These are phyloP conservation scores for Borostomias antarcticus DNA, from an alignment of 2,797 vertebrate species.

Conservation along the genomic window DNA sequence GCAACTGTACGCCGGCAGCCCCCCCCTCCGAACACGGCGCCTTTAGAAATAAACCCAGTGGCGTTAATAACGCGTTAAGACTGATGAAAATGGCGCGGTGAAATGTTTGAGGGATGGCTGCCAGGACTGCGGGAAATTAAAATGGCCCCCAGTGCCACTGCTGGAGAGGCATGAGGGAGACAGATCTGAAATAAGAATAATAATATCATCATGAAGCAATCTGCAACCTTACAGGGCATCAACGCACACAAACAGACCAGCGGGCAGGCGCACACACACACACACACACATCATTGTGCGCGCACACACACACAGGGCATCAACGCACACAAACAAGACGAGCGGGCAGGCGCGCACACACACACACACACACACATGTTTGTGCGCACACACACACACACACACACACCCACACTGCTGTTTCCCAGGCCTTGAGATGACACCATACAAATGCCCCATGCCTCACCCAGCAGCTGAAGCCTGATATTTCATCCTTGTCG, in stretches of 20 bases:
- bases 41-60: slow-evolving; percentile 65
- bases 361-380: neutral
- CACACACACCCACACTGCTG: slow-evolving; percentile 1
- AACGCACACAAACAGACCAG: slow-evolving; percentile 30
- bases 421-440: slow-evolving; percentile 58
- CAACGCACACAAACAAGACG: slow-evolving; percentile 9
- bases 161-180: slow-evolving; percentile 52
- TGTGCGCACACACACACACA: neutral
- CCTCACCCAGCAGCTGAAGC: slow-evolving; percentile 64
- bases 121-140: slow-evolving; percentile 56
- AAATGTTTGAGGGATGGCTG: slow-evolving; percentile 69
- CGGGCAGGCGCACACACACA: slow-evolving; percentile 17
- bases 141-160: slow-evolving; percentile 51
- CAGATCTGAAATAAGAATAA: slow-evolving; percentile 70
- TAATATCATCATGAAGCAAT: slow-evolving; percentile 67
- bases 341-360: slow-evolving; percentile 2
- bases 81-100: slow-evolving; percentile 60
- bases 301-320: slow-evolving; percentile 33
- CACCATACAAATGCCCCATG: slow-evolving; percentile 66
- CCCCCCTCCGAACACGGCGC: slow-evolving; percentile 52
- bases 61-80: slow-evolving; percentile 64
- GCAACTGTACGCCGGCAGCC: slow-evolving; percentile 44
- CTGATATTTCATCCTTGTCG: slow-evolving; percentile 77
- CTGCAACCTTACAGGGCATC: slow-evolving; percentile 65
- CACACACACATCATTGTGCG: neutral